These are phyloP conservation scores for Tupaia tana DNA, from an alignment of 2,113 vertebrate genomes.

Conservation along the genomic window DNA sequence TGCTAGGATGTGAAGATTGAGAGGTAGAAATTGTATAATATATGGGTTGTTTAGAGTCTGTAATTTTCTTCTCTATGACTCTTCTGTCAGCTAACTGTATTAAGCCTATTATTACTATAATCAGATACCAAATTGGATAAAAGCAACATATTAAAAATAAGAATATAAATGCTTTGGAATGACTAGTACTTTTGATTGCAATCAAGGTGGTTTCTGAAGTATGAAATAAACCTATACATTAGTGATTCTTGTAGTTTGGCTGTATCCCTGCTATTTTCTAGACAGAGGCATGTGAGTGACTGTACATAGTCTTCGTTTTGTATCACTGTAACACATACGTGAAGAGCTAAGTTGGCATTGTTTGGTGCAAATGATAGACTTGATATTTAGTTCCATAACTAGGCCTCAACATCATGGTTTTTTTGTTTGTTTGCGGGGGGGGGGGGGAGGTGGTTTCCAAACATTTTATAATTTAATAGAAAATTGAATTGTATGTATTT, in stretches of 20 bases:
- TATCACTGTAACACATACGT: not conserved
- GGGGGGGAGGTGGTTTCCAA: too few relatives aligned
- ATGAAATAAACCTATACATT: not conserved
- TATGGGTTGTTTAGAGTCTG: conserved; percentile 62
- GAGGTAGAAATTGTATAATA: conserved; percentile 63
- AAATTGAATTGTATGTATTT: too few relatives aligned
- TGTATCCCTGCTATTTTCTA: not conserved
- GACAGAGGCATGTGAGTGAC: not conserved
- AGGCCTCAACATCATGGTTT: not conserved
- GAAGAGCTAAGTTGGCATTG: not conserved
- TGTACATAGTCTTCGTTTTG: not conserved
- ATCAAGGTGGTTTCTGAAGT: not conserved
- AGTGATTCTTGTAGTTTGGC: not conserved
- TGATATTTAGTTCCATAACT: not conserved
- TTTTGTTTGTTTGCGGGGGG: too few relatives aligned
- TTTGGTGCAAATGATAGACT: not conserved
- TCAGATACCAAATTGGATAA: conserved; percentile 14
- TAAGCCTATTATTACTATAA: conserved; percentile 1
- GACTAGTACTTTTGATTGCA: conserved; percentile 27
- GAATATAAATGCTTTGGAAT: conserved; percentile 10
- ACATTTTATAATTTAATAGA: too few relatives aligned
- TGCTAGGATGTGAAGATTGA: conserved; percentile 49
- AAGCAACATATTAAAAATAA: conserved; percentile 43
- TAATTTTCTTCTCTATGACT: conserved; percentile 60
- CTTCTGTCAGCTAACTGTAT: conserved; percentile 13